Evolutionary conservation across 2,888 invertebrate genomes (phyloP), one percentile per base, ranked within the genome.

Genomic region (Ophonus ardosiacus): DNA sequence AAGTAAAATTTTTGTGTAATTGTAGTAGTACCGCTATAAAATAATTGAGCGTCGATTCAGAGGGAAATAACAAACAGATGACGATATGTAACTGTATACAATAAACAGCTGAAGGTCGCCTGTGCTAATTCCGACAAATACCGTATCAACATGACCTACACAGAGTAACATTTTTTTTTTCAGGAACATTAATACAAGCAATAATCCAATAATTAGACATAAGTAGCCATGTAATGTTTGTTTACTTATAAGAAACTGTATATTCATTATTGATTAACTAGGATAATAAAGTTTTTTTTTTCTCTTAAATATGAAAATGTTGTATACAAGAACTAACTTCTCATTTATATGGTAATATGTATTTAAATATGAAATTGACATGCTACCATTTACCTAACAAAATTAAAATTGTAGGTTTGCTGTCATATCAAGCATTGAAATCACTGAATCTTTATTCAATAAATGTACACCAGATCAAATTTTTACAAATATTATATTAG

Each of bases 41-140:
- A 51, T 51, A 51, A 51, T 51, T 51, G 43, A 51, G 43, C 43
- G 13, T 13, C 43, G 43, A 51, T 51, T 51, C 43, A 10, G 43
- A 51, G 43, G 63, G 63, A 63, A 61, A 63, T 63, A 63, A 63
- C 63, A 63, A 63, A 63, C 63, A 63, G 63, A 63, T 63, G 63
- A 63, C 63, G 63, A 24, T 63, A 17, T 59, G 21, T 63, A 63
- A 63, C 63, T 63, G 63, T 63, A 21, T 5, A 21, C 63, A 63
- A 63, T 63, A 18, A 63, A 63, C 63, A 63, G 63, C 13, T 63
- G 63, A 63, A 63, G 63, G 63, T 63, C 63, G 63, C 21, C 24
- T 63, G 63, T 21, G 63, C 63, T 63, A 63, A 63, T 63, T 63
- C 21, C 63, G 18, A 59, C 13, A 13, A 13, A 51, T 51, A 51